Base-by-base conservation (phyloP, 2,113 vertebrate species). In the Sturnus vulgaris region DNA sequence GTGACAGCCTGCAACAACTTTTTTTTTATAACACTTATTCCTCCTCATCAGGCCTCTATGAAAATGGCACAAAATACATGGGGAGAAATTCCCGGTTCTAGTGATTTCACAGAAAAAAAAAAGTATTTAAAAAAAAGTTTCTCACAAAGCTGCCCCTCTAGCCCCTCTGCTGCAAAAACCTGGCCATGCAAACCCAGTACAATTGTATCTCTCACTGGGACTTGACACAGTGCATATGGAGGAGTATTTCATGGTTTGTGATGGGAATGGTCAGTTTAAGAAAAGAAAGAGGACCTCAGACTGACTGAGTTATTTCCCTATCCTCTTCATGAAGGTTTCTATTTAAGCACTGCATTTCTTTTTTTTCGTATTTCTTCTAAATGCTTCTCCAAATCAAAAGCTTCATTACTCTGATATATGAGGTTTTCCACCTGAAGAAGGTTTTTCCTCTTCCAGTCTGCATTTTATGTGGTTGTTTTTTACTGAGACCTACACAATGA, bases 401-500 rank as follows among this genome's bases (percentile, higher is more conserved):
- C 96, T 98, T 92, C 84, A 65, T 92, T 95, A 84, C 31, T 68
- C 68, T 93, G 79, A 96, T 95, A 89, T 91, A 94, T 94, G 77
- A 95, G 73, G 44, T 95, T 94, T 97, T 93, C 69, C 73, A 97
- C 94, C 97, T 91, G 66, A 96, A 66, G 82, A 94, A 96, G 93
- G 63, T 94, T 97, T 96, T 89, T 93, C 73, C 89, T 96, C 87
- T 97, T 92, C 90, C 52, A 94, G 78, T 82, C 84, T 96, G 39
- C 25, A 10, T 97, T 98, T 98, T 96, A 97, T 97, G 96, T 96
- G 92, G 88, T 75, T 95, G 69, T 68, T 98, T 98, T 88, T 97
- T 96, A 97, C 81, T 14, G 75, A 97, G 96, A 95, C 96, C 93
- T 97, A 97, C 84, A 95, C 91, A 97, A 98, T 95, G 95, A 88